Evolutionary conservation across 2,888 invertebrate genomes (phyloP), one percentile per base, ranked within the genome.

Genomic region (Drepana falcataria): DNA sequence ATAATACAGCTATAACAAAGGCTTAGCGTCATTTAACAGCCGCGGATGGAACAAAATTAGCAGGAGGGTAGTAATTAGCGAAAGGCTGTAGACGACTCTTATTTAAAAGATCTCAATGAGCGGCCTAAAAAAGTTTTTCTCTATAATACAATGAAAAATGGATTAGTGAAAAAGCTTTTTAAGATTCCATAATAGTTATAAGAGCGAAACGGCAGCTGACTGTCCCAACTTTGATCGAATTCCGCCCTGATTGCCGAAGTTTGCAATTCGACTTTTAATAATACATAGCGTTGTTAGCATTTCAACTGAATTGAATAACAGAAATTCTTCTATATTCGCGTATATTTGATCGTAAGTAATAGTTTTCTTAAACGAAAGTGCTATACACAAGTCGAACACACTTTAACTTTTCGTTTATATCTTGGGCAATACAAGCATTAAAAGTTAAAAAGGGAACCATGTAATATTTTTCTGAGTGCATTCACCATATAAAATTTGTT

Each of bases 141-240:
- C 41, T 34, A 40, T 51, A 40, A 41, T 34, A 40, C 33, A 51
- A 51, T 51, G 51, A 51, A 40, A 51, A 40, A 40, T 35, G 34
- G 40, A 51, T 51, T 34, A 51, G 51, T 40, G 40, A 35, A 56
- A 59, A 59, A 57, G 61, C 55, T 53, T 57, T 60, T 60, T 63
- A 63, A 62, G 60, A 60, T 61, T 61, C 58, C 51, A 61, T 54
- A 61, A 60, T 59, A 57, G 52, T 57, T 59, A 40, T 48, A 54
- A 55, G 56, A 56, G 52, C 56, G 41, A 2, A 37, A 21, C 37
- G 49, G 35, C 6, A 37, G 52, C 57, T 54, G 57, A 51, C n/a
- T n/a, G n/a, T n/a, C n/a, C n/a, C n/a, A 65, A 68, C 57, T 68
- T 64, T 55, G 57, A 55, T 54, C 55, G 56, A 61, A 63, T 59